Percentiles rank a stretch among this genome's conserved stretches.
Evolutionary conservation across 2,888 invertebrate genomes (phyloP).

Genomic region (Chironomus tentans): DNA sequence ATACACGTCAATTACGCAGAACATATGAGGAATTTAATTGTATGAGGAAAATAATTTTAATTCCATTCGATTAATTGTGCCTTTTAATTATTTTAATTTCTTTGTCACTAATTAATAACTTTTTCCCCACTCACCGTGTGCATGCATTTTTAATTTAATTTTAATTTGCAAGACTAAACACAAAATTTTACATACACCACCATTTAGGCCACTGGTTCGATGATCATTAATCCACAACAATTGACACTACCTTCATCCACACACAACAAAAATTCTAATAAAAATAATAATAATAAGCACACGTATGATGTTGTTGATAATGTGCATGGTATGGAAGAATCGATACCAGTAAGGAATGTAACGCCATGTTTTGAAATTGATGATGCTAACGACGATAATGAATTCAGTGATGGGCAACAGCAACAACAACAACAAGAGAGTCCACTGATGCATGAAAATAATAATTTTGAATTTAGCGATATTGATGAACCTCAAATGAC

Average conservation of each 20-base stretch:
- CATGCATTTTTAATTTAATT: not conserved
- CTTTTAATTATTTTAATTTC: not conserved
- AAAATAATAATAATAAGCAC: not conserved
- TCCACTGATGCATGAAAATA: not conserved
- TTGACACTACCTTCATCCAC: not conserved
- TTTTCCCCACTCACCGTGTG: not conserved
- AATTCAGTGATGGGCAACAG: not conserved
- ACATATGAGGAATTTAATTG: no score
- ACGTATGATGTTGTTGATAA: slow-evolving; percentile 9
- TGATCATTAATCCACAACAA: not conserved
- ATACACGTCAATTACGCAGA: no score
- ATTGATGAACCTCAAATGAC: not conserved
- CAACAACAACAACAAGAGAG: not conserved
- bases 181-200: slow-evolving; percentile 8
- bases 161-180: not conserved
- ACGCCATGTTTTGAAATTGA: not conserved
- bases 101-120: not conserved
- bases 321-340: not conserved
- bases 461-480: slow-evolving; percentile 17
- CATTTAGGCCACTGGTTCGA: not conserved
- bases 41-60: no score
- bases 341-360: no score
- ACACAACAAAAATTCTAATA: not conserved
- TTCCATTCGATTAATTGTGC: not conserved
- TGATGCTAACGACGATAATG: not conserved